These are phyloP conservation scores for Ptychoptera contaminata DNA, from an alignment of 2,888 invertebrate species.

Conservation along the genomic window DNA sequence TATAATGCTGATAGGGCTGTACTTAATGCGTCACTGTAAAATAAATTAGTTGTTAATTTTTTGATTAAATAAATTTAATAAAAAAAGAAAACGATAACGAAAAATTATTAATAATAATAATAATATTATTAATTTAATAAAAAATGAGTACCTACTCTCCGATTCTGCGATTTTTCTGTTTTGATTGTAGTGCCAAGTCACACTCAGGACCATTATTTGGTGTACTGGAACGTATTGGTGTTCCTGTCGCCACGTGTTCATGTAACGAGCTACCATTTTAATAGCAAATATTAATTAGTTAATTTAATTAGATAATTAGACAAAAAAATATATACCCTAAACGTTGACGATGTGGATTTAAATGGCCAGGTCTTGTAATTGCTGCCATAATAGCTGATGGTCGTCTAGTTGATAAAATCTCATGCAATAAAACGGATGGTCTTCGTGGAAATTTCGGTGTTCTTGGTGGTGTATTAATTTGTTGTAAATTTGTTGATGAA, in stretches of 20 bases:
- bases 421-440: constrained; percentile 27
- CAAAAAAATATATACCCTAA: no score
- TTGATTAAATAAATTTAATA: background rate
- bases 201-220: constrained; percentile 10
- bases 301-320: no score
- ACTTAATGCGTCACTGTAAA: constrained; percentile 50
- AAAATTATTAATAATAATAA: background rate
- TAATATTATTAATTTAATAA: constrained; percentile 1
- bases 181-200: constrained; percentile 20
- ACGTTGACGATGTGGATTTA: constrained; percentile 26
- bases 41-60: background rate
- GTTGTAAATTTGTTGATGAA: no score
- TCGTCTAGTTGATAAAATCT: constrained; percentile 32
- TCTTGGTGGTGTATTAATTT: no score
- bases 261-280: no score
- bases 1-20: constrained; percentile 66
- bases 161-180: constrained; percentile 28
- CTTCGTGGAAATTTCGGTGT: constrained; percentile 17
- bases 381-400: constrained; percentile 49
- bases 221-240: constrained; percentile 8
- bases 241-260: no score
- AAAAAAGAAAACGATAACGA: background rate
- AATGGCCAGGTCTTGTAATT: constrained; percentile 42
- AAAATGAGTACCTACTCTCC: constrained; percentile 30
- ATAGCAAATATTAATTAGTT: no score